Base-by-base conservation (phyloP, 2,797 vertebrate species). In the Sebastes hubbsi region DNA sequence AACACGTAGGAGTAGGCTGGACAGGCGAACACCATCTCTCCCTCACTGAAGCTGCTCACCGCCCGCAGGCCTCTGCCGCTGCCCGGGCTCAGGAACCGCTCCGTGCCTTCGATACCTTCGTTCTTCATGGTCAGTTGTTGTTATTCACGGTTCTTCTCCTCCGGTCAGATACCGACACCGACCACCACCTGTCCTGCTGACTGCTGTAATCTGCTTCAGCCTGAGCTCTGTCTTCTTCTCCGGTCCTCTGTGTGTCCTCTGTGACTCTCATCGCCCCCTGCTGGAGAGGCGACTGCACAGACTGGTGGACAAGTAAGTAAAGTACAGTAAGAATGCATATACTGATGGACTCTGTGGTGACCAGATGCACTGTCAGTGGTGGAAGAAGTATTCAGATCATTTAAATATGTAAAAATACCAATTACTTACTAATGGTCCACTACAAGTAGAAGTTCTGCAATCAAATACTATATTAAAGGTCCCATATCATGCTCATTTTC, bases 1-100 rank as follows among this genome's bases (percentile, higher is more conserved):
- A 99, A 91, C 87, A 99, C 98, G 89, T 90, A 97, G 73, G 95
- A 94, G 91, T 96, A 99, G 56, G 98, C 97, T 88, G 97, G 98
- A 89, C 98, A 99, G 78, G 95, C 93, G 90, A 98, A 97, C 68
- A 99, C 95, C 90, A 99, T 87, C 84, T 99, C 97, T 6, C 98
- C 97, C 82, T 97, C 91, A 16, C 82, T 87, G 89, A 97, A 99
- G 80, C 91, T 93, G 74, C 88, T 90, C 62, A 94, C 77, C 7
- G 97, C 97, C 90, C 95, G 95, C 89, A 99, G 94, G 34, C 98
- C 98, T 63, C 97, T 90, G 83, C 97, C 97, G 72, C 95, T 97
- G 38, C 94, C 97, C 20, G 96, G 91, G 91, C 98, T 99, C 63
- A 81, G 25, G 90, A 99, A 99, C 84, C 94, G 87, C 93, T 98